phyloP scores from a whole-genome alignment of 1,140 invertebrate genomes.

The Carposina sasakii region DNA sequence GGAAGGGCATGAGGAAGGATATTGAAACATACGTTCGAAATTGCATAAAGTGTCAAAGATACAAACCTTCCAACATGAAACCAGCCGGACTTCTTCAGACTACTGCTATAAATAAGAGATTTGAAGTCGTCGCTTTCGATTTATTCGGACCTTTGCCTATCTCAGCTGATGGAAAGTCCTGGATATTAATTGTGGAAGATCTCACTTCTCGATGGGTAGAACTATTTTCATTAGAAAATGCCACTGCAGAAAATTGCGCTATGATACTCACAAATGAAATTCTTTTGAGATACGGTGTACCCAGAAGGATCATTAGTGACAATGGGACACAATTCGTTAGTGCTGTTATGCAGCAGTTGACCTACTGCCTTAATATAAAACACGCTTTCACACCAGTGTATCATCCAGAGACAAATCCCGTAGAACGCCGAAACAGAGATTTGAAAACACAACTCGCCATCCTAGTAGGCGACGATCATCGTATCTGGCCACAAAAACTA shows the following conservation, averaged over 20 bases:
- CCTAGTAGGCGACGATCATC: slow-evolving; percentile 33
- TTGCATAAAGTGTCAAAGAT: background rate
- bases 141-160: slow-evolving; percentile 15
- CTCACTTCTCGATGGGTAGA: slow-evolving; percentile 19
- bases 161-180: slow-evolving; percentile 18
- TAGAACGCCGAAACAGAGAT: slow-evolving; percentile 38
- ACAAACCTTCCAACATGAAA: background rate
- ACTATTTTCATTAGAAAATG: slow-evolving; percentile 21
- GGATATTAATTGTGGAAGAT: slow-evolving; percentile 32
- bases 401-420: slow-evolving; percentile 40
- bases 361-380: slow-evolving; percentile 29
- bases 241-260: slow-evolving; percentile 28
- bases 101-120: slow-evolving; percentile 8
- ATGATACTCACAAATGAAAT: slow-evolving; percentile 16
- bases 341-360: slow-evolving; percentile 37
- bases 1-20: slow-evolving; percentile 27
- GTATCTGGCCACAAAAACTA: slow-evolving; percentile 38
- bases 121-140: slow-evolving; percentile 24
- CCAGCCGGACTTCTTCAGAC: slow-evolving; percentile 16
- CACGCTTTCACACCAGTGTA: slow-evolving; percentile 41
- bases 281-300: slow-evolving; percentile 23
- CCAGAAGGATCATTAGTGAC: slow-evolving; percentile 30
- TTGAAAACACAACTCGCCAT: slow-evolving; percentile 19
- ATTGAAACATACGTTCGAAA: slow-evolving; percentile 14
- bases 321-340: slow-evolving; percentile 26